Base-by-base conservation (phyloP, 2,888 invertebrate species). In the Smittia sp. region DNA sequence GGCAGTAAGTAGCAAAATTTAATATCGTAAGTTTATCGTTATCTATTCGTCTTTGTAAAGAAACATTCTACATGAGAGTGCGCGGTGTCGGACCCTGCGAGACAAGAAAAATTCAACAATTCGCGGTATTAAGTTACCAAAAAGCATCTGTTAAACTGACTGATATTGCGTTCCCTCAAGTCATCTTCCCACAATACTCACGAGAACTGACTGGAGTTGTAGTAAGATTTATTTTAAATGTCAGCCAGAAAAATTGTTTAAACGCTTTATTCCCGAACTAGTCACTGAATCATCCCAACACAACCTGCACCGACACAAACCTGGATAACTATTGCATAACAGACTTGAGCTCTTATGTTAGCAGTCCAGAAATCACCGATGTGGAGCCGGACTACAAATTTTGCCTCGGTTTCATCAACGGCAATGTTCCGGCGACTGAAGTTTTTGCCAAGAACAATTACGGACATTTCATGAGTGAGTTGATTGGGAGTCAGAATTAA, bases 401-500 rank as follows among this genome's bases (percentile, higher is more conserved):
- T 76, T 78, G 77, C 74, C 75, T 79, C 63, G 75, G 76, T 6
- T 79, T 79, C 75, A 74, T 77, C 70, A 79, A 78, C 74, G 76
- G 77, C 74, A 67, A 67, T 1, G 75, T 78, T 11, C 73, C 76
- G 3, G 77, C 78, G 63, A 74, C 75, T 63, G 76, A 77, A 13
- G 73, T 78, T 67, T 79, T 78, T 73, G 75, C 70, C 74, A 0
- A 76, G n/a, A n/a, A 76, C 46, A 76, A 66, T 9, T 79, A 76
- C 75, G 74, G 77, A n/a, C 78, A 78, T 72, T 80, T 80, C 76
- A 75, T 76, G 66, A 79, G 79, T 79, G 76, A 77, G 78, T 77
- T 46, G 39, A 7, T 13, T 7, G 11, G 11, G 11, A 39, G 39
- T 39, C n/a, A 18, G n/a, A 13, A 18, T 15, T 46, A 18, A n/a